These are phyloP conservation scores for Macheiramphus alcinus DNA, from an alignment of 2,113 vertebrate genomes.

Conservation along the genomic window DNA sequence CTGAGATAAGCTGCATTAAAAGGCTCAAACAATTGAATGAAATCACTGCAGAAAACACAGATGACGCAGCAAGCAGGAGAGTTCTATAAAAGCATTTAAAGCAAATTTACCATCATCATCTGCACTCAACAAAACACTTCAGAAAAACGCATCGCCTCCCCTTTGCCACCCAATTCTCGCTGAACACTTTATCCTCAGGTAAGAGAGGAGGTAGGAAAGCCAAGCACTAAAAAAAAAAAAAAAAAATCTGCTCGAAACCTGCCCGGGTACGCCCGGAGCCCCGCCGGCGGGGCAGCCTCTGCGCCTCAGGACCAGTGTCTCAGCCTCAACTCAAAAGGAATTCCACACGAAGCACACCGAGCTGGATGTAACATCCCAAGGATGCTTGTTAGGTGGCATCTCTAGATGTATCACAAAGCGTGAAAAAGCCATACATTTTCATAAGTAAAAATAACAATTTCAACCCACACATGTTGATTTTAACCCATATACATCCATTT, in stretches of 20 bases:
- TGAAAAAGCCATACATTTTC: not conserved
- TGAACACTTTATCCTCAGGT: not conserved
- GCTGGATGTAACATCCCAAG: not conserved
- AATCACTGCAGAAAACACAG: not conserved
- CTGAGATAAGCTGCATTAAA: not conserved
- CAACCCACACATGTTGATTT: not conserved
- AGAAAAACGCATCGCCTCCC: not conserved
- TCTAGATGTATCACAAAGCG: not conserved
- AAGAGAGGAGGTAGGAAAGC: not conserved
- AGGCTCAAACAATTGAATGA: not conserved
- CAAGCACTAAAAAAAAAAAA: not conserved
- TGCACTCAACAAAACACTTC: not conserved
- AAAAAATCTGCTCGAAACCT: not conserved
- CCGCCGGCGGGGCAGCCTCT: no score
- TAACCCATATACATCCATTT: not conserved
- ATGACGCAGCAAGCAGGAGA: not conserved
- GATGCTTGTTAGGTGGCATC: not conserved
- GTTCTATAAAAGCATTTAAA: not conserved
- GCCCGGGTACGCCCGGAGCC: no score
- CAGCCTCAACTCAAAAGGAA: not conserved
- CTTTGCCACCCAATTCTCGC: not conserved
- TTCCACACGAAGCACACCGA: fast-evolving
- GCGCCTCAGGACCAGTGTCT: not conserved
- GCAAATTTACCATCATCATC: not conserved
- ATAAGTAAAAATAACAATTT: not conserved